phyloP scores from a whole-genome alignment of 2,888 invertebrate genomes.

The Pseudococcus longispinus region DNA sequence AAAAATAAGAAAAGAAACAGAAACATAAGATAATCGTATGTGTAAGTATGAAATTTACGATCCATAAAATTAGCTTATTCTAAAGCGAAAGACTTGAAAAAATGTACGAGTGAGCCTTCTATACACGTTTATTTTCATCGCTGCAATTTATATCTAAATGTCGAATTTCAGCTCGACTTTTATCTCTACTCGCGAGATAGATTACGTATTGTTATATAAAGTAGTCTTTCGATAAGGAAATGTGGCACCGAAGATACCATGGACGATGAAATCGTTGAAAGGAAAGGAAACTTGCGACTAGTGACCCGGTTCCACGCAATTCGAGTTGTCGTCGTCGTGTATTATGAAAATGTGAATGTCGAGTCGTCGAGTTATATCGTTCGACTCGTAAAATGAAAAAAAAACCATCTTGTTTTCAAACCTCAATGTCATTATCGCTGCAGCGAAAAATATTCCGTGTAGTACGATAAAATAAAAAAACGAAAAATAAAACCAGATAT shows the following conservation, averaged over 20 bases:
- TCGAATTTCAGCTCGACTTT: neutral
- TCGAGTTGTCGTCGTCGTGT: neutral
- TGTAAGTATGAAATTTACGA: neutral
- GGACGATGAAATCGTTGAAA: neutral
- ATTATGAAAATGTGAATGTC: neutral
- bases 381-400: neutral
- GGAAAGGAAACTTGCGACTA: neutral
- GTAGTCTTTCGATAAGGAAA: neutral
- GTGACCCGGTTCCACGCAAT: neutral
- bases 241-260: neutral
- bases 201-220: neutral
- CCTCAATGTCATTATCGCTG: constrained; percentile 19
- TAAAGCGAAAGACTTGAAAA: neutral
- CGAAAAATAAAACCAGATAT: constrained; percentile 16
- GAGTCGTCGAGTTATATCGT: neutral
- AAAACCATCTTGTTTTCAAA: neutral
- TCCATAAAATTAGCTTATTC: neutral
- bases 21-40: neutral
- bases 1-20: neutral
- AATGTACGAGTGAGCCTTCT: no score
- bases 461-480: neutral
- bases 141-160: neutral
- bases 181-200: neutral
- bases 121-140: no score
- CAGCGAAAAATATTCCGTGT: neutral